Percentiles rank a stretch among this genome's conserved stretches.
Conservation (phyloP, 2,888 invertebrate species). For the Galeopsomyia nigrocyanea region DNA sequence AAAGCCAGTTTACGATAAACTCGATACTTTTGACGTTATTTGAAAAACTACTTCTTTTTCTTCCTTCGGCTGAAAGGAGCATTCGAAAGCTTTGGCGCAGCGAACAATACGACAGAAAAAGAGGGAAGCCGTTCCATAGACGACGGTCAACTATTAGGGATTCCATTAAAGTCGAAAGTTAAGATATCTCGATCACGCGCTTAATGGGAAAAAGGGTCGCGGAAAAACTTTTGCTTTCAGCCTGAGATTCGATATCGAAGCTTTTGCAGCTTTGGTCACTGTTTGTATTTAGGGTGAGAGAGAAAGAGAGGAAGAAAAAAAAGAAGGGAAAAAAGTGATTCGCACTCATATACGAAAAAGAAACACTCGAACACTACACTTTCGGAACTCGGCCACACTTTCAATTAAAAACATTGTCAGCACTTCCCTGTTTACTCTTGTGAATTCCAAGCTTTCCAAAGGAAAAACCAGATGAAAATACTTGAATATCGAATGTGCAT, state of each 20-base stretch:
- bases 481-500: too few species aligned
- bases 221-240: conserved; percentile 10
- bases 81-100: conserved; percentile 13
- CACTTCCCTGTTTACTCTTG: too few species aligned
- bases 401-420: too few species aligned
- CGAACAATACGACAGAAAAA: conserved; percentile 26
- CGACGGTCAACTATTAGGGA: conserved; percentile 46
- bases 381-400: too few species aligned
- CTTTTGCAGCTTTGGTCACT: neutral
- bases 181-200: conserved; percentile 44
- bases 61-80: conserved; percentile 9
- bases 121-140: conserved; percentile 31
- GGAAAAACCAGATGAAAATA: neutral
- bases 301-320: neutral
- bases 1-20: conserved; percentile 21
- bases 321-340: too few species aligned
- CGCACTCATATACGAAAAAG: too few species aligned
- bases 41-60: conserved; percentile 25
- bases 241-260: conserved; percentile 2
- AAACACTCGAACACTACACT: too few species aligned
- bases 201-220: conserved; percentile 39
- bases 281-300: conserved; percentile 2
- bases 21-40: conserved; percentile 31
- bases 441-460: too few species aligned
- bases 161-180: conserved; percentile 51